Evolutionary conservation across 1,140 invertebrate genomes (phyloP).

Genomic region (Orius insidiosus): DNA sequence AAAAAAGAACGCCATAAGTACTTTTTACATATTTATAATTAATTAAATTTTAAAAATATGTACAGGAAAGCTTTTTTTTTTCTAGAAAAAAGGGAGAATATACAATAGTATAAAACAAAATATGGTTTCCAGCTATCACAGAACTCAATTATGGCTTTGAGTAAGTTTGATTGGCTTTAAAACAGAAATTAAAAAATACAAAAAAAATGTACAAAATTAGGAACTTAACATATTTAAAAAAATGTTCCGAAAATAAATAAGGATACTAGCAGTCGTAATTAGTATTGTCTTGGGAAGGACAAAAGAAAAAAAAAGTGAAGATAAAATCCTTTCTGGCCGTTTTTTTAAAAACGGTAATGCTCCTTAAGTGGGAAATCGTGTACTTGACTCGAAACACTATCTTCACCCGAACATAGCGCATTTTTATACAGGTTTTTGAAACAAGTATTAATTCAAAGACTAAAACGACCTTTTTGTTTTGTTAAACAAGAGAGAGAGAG

Average conservation of each 20-base stretch:
- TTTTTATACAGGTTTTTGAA: background rate
- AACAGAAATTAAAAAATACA: background rate
- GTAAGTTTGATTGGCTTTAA: background rate
- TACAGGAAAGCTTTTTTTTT: background rate
- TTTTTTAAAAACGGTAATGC: slow-evolving; percentile 3
- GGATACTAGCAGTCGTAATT: background rate
- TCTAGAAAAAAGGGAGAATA: background rate
- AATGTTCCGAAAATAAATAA: slow-evolving; percentile 1
- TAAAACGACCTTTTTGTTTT: no score
- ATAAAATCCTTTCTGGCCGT: background rate
- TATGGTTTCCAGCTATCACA: background rate
- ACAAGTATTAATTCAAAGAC: no score
- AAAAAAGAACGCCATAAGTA: slow-evolving; percentile 1
- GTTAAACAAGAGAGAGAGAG: background rate
- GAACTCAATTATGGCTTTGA: background rate
- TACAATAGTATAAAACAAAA: background rate
- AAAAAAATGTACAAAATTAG: background rate
- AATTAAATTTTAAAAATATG: background rate
- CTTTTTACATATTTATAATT: slow-evolving; percentile 5
- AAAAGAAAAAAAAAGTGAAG: slow-evolving; percentile 3
- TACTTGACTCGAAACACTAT: slow-evolving; percentile 1
- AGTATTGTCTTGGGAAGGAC: slow-evolving; percentile 1
- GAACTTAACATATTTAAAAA: slow-evolving; percentile 1
- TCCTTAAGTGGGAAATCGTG: slow-evolving; percentile 9
- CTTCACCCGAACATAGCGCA: background rate